Base-by-base conservation (phyloP, 2,888 invertebrate species). In the Sinohyriopsis cumingii region DNA sequence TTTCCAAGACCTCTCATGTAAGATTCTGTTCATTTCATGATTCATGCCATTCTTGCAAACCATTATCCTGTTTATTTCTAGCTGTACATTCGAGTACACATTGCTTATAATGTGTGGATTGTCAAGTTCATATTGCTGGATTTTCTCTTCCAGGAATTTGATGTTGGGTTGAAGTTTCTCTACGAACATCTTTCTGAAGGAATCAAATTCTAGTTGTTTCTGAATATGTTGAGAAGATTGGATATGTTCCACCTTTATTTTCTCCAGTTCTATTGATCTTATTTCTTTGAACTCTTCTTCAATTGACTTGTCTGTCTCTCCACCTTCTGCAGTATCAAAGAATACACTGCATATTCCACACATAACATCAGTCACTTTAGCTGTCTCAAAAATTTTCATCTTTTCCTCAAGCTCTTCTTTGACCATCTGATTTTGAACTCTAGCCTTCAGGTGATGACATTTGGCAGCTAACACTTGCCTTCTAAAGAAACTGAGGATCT, bases 261-360 rank as follows among this genome's bases (percentile, higher is more conserved):
- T 33, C 22, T 68, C 33, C 28, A 68, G 55, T 5, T 61, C 55
- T 33, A 24, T 20, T 56, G 12, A n/a, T 57, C 22, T 45, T 45
- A 20, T 55, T 20, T 53, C 59, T 62, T 71, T 71, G 15, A 68
- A 22, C 15, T 68, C 71, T 18, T 68, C 67, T 12, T 56, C n/a
- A 54, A 7, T 6, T 33, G 33, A 33, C 33, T 7, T 7, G 1
- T 5, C 33, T 1, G 5, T 33, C 4, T 33, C 33, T 33, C 33
- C 33, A 33, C 33, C 5, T 33, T 33, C 33, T 33, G 33, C 6
- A 7, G 33, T 33, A 33, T 73, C 68, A 55, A 80, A 80, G 18
- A 59, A 63, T 0, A 71, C 74, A 18, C 76, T 78, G 75, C 82
- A 81, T 22, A 78, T 72, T 2, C 78, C 79, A 76, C 82, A 82